Evolutionary conservation across 2,797 vertebrate genomes (phyloP), one percentile per base, ranked within the genome.

Genomic region (Botia almorhae): DNA sequence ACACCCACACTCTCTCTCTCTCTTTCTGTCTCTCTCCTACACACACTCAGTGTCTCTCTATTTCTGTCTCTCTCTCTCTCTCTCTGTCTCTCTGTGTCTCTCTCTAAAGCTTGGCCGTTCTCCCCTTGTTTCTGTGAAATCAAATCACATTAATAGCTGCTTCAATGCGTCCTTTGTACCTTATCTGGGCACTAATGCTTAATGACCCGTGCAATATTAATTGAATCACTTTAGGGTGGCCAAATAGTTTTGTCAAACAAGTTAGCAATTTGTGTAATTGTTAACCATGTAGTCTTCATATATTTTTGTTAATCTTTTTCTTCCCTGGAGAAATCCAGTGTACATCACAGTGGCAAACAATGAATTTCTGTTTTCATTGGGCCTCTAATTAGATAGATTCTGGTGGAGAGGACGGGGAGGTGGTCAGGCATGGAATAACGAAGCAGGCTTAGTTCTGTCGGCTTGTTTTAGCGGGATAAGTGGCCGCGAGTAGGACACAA

Each of bases 121-220:
- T 65, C 61, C 60, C 86, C 74, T 88, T 87, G 92, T 90, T 89
- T 89, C 85, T 87, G 84, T 84, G 75, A 90, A 91, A 92, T 91
- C 86, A 91, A 89, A 93, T 92, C 88, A 86, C 87, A 91, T 93
- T 91, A 91, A 82, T 63, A 79, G 88, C 78, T 85, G 87, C 89
- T 88, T 88, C 82, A 60, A 81, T 90, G 88, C 80, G 65, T 85
- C 89, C 91, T 92, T 89, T 85, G 83, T 90, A 90, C 87, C 84
- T 91, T 87, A 84, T 76, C 74, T 82, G 79, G 82, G 82, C 83
- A 73, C 84, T 87, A 83, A 88, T 88, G 85, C 81, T 88, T 91
- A 93, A 93, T 90, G 90, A 91, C 88, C 90, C 88, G 81, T 89
- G 87, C 88, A 90, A 83, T 87, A 89, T 90, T 93, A 91, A 93